Percentiles rank a stretch among this genome's conserved stretches.
Conservation (phyloP, 2,113 vertebrate genomes). For the Himantopus leucocephalus region DNA sequence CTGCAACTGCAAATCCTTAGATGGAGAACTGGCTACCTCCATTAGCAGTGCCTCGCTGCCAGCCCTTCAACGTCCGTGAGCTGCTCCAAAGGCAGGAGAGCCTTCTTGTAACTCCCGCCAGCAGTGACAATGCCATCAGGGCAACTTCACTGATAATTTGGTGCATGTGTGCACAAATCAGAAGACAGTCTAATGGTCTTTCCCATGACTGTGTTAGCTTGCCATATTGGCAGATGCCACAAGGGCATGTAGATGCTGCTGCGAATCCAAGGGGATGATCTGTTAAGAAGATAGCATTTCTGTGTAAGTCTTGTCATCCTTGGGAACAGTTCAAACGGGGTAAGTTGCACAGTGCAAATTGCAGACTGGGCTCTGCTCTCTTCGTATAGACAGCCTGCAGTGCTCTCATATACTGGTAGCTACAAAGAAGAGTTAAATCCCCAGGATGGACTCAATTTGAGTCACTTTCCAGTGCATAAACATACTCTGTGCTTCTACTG, state of each 20-base stretch:
- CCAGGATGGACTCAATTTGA: background rate
- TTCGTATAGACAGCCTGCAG: background rate
- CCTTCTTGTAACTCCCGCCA: background rate
- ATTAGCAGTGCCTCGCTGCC: background rate
- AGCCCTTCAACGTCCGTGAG: background rate
- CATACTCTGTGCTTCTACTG: background rate
- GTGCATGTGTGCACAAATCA: background rate
- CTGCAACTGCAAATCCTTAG: background rate
- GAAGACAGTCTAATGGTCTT: background rate
- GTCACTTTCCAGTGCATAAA: background rate
- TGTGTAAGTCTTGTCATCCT: background rate
- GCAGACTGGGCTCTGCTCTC: background rate
- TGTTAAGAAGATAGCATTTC: background rate
- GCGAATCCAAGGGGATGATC: background rate
- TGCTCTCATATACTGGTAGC: background rate
- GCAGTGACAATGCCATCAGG: accelerated
- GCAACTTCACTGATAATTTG: background rate
- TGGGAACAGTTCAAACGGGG: background rate
- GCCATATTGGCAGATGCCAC: background rate
- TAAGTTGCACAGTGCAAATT: background rate
- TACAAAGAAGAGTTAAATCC: background rate
- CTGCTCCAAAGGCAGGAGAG: background rate
- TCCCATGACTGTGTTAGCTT: background rate
- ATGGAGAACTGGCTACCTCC: background rate
- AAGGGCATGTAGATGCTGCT: background rate